These are phyloP conservation scores for Gasteruption jaculator DNA, from an alignment of 2,888 invertebrate species.

Conservation along the genomic window DNA sequence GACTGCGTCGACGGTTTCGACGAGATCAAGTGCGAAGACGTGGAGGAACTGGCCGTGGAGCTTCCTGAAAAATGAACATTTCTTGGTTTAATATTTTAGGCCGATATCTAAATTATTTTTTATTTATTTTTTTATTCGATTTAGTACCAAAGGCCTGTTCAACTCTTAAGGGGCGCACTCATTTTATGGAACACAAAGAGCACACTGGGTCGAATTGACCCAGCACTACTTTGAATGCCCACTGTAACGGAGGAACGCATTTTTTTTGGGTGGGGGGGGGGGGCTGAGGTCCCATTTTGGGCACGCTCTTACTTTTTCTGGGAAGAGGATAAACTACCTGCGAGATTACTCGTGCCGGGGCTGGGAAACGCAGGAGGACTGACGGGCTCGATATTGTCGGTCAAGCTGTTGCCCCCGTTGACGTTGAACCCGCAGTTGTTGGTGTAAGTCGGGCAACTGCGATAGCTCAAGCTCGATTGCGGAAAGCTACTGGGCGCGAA, in stretches of 20 bases:
- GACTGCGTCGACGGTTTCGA: constrained; percentile 41
- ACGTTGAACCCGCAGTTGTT: constrained; percentile 35
- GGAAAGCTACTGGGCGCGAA: constrained; percentile 46
- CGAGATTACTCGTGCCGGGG: constrained; percentile 44
- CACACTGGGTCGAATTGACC: too few relatives aligned
- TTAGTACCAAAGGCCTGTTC: too few relatives aligned
- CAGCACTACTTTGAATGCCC: too few relatives aligned
- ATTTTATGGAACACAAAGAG: too few relatives aligned
- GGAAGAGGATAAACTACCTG: constrained; percentile 31
- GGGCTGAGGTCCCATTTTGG: too few relatives aligned
- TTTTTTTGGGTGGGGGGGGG: too few relatives aligned
- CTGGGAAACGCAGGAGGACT: constrained; percentile 47
- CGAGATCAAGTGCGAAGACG: constrained; percentile 43
- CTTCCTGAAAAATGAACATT: constrained; percentile 31
- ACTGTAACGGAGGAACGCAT: too few relatives aligned
- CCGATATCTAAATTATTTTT: not conserved
- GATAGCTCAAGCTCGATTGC: constrained; percentile 36
- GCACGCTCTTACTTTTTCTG: too few relatives aligned
- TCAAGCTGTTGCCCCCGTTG: constrained; percentile 34
- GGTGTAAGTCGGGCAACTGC: constrained; percentile 32
- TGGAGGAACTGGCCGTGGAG: constrained; percentile 47
- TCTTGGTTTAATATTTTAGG: not conserved
- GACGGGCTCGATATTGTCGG: constrained; percentile 44
- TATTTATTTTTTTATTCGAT: not conserved
- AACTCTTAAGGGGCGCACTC: too few relatives aligned